Evolutionary conservation across 2,113 vertebrate species (phyloP).

Genomic region (Argyrosomus japonicus): DNA sequence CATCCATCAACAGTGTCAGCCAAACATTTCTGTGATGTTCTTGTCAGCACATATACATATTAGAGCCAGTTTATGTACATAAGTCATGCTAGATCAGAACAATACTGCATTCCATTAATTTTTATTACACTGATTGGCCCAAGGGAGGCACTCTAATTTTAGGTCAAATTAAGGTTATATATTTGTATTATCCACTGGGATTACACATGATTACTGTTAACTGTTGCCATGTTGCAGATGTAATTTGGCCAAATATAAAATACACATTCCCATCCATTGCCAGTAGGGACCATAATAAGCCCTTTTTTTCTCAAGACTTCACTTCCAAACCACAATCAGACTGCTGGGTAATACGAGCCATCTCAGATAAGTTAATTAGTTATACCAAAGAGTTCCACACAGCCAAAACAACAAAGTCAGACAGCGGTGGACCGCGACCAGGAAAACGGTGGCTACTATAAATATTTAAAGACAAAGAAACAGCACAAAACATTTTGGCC

Average conservation of each 20-base stretch:
- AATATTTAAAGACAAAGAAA: conserved; percentile 76
- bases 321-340: conserved; percentile 23
- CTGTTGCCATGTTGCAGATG: not conserved
- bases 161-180: conserved; percentile 18
- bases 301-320: conserved; percentile 8
- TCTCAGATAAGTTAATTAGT: conserved; percentile 65
- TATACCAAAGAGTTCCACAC: conserved; percentile 44
- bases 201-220: conserved; percentile 9
- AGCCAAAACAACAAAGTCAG: conserved; percentile 18
- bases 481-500: conserved; percentile 70
- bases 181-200: conserved; percentile 4
- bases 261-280: conserved; percentile 11
- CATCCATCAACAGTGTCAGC: not conserved
- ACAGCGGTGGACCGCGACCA: conserved; percentile 27
- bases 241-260: conserved; percentile 21
- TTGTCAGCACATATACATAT: not conserved
- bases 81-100: not conserved
- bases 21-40: not conserved
- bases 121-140: not conserved
- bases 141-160: not conserved
- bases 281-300: conserved; percentile 26
- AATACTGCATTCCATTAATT: not conserved
- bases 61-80: not conserved
- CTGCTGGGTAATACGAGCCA: conserved; percentile 54
- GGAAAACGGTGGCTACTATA: conserved; percentile 49